Evolutionary conservation across 2,797 vertebrate genomes (phyloP), one percentile per base, ranked within the genome.

Genomic region (Strix occidentalis): DNA sequence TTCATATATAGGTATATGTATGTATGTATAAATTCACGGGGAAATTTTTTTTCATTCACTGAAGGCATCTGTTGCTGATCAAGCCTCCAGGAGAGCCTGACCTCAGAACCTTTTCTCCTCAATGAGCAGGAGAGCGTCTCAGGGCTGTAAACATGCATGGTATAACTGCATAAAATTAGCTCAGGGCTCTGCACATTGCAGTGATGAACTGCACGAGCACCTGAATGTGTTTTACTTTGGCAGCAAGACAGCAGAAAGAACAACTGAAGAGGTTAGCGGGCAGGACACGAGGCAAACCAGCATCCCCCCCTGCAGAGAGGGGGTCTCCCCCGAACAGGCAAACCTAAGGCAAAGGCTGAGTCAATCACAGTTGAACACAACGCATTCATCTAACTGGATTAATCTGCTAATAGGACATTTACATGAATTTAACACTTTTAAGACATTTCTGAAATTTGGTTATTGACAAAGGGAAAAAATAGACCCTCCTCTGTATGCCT

Each of bases 11-110:
- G 43, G 16, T 45, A 45, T 28, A 6, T 19, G 9, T 39, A 29
- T 28, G 14, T 8, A 29, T 13, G 16, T 20, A 63, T 56, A 60
- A 50, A 86, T 56, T 82, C 9, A 84, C 69, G 58, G 95, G 25
- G 41, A 90, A 66, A 10, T 63, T 87, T 66, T 92, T 92, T 97
- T 97, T 85, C 84, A 19, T 84, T 95, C 93, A 92, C 65, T 61
- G 79, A 91, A 96, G 97, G 97, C 74, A 96, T 97, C 97, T 98
- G 95, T 91, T 95, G 89, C 85, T 95, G 79, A 92, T 92, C 79
- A 96, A 93, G 88, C 83, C 90, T 98, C 97, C 90, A 65, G 86
- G 78, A 58, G 21, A 69, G 53, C 66, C 61, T 94, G 72, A 58
- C 66, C 71, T 57, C 70, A 75, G 63, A 80, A 31, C 17, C 25